Evolutionary conservation across 2,888 invertebrate species (phyloP).

Genomic region (Lithophane leautieri): DNA sequence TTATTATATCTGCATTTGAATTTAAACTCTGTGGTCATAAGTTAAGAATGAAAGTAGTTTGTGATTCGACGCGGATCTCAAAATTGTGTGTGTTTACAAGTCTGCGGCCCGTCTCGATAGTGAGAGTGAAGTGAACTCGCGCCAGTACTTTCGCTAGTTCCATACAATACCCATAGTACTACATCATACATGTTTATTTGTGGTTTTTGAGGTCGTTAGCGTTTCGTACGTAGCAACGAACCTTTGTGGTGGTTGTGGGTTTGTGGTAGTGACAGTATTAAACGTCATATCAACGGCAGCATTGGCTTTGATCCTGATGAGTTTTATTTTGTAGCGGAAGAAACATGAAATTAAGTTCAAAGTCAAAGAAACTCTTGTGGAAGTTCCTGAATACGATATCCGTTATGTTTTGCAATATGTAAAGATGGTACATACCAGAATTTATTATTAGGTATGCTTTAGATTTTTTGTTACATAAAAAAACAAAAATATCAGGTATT

Average conservation of each 20-base stretch:
- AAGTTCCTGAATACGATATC: not conserved
- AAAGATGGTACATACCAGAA: not conserved
- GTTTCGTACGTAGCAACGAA: conserved; percentile 29
- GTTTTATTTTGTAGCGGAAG: conserved; percentile 2
- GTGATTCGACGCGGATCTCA: conserved; percentile 51
- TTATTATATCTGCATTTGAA: conserved; percentile 8
- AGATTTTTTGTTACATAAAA: no score
- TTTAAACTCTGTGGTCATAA: not conserved
- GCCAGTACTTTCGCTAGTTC: conserved; percentile 64
- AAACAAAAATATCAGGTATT: not conserved
- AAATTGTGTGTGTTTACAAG: conserved; percentile 60
- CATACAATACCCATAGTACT: conserved; percentile 46
- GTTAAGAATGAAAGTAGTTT: conserved; percentile 41
- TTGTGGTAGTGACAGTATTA: conserved; percentile 13
- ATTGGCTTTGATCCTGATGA: conserved; percentile 31
- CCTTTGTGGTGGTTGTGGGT: conserved; percentile 35
- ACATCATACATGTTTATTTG: conserved; percentile 34
- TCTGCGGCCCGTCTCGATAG: conserved; percentile 66
- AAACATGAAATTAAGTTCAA: conserved; percentile 9
- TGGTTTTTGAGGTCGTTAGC: conserved; percentile 49
- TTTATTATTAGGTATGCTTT: no score
- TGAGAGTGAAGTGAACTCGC: conserved; percentile 66
- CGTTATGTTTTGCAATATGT: not conserved
- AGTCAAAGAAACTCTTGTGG: not conserved
- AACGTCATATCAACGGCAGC: conserved; percentile 8